phyloP scores from a whole-genome alignment of 2,797 vertebrate genomes.

The Choloepus didactylus region DNA sequence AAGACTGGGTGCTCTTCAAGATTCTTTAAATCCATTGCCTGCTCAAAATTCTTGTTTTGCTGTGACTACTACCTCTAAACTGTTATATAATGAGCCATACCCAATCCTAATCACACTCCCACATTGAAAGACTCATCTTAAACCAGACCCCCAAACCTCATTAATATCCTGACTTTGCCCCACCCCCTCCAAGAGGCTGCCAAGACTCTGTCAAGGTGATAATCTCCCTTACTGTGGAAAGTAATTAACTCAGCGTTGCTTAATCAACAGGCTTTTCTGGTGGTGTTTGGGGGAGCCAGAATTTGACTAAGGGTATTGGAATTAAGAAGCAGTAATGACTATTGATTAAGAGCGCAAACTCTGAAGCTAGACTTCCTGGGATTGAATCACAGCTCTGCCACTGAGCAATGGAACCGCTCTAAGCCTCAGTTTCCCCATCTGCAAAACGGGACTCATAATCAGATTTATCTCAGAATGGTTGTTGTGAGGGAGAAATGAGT shows the following conservation, averaged over 20 bases:
- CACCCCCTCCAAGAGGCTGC: neutral
- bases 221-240: neutral
- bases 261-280: neutral
- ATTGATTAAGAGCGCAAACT: neutral
- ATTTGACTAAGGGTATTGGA: neutral
- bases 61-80: neutral
- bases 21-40: neutral
- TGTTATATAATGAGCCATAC: neutral
- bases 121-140: neutral
- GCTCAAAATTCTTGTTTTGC: neutral
- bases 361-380: neutral
- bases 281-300: neutral
- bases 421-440: no score
- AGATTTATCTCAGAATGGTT: neutral
- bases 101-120: neutral
- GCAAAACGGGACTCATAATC: neutral
- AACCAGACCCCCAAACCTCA: neutral
- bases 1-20: neutral
- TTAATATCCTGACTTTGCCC: neutral
- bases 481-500: neutral
- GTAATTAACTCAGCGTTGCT: neutral
- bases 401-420: neutral
- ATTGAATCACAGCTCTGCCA: neutral
- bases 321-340: neutral
- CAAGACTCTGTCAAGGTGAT: neutral